Percentiles rank a stretch among this genome's conserved stretches.
phyloP scores from a whole-genome alignment of 2,113 vertebrate genomes.

The Gallinago paraguaiae region DNA sequence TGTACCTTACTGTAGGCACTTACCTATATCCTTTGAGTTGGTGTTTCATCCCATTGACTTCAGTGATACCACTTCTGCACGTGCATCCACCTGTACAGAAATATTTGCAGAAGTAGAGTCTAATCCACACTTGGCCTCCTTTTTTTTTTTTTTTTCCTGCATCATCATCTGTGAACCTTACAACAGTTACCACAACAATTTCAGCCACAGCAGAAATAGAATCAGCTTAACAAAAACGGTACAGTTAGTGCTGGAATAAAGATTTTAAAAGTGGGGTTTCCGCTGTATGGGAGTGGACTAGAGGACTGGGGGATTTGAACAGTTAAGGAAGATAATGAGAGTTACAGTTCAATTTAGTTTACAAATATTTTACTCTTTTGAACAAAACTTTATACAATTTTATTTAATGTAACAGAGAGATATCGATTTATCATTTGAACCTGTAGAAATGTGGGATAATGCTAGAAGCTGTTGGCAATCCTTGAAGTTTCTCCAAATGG shows the following conservation, averaged over 20 bases:
- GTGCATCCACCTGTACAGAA: background rate
- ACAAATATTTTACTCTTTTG: background rate
- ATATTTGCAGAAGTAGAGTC: background rate
- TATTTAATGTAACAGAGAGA: conserved; percentile 9
- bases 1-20: background rate
- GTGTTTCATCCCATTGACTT: background rate
- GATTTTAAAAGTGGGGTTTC: background rate
- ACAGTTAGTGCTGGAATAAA: background rate
- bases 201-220: background rate
- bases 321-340: background rate
- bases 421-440: background rate
- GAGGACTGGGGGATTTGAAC: background rate
- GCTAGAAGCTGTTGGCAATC: background rate
- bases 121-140: background rate
- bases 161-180: background rate
- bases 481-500: conserved; percentile 5
- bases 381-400: background rate
- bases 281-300: background rate
- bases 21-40: background rate
- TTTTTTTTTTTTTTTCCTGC: background rate
- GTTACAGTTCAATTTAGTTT: background rate
- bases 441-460: background rate
- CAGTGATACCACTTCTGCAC: background rate
- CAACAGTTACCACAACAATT: background rate
- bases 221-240: background rate